Evolutionary conservation across 1,140 invertebrate genomes (phyloP).

Genomic region (Nymphalis io): DNA sequence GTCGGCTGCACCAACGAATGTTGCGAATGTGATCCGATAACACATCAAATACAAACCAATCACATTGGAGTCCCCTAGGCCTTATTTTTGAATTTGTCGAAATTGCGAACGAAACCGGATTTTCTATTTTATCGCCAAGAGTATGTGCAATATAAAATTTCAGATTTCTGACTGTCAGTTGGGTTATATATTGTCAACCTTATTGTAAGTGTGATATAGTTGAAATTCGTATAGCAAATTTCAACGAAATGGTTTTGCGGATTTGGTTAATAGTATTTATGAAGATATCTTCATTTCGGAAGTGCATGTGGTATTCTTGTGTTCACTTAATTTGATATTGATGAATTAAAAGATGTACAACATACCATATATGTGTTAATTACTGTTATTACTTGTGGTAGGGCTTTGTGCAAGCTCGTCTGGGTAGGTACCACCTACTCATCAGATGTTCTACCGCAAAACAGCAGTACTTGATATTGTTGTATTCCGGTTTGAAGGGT

Average conservation of each 20-base stretch:
- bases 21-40: background rate
- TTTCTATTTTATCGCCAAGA: slow-evolving; percentile 9
- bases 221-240: background rate
- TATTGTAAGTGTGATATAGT: background rate
- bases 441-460: too few relatives aligned
- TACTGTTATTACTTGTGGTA: too few relatives aligned
- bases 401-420: too few relatives aligned
- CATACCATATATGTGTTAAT: too few relatives aligned
- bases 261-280: background rate
- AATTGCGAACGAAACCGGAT: slow-evolving; percentile 18
- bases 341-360: background rate
- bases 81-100: slow-evolving; percentile 18
- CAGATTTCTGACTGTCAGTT: background rate
- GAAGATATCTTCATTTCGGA: background rate
- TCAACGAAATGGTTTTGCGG: background rate
- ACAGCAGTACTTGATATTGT: too few relatives aligned
- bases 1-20: slow-evolving; percentile 6
- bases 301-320: background rate
- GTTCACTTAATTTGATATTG: background rate
- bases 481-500: too few relatives aligned
- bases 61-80: slow-evolving; percentile 6
- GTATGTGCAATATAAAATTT: background rate
- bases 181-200: background rate
- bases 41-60: slow-evolving; percentile 7
- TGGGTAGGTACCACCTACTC: too few relatives aligned